phyloP scores from a whole-genome alignment of 2,113 vertebrate species.

The Saccopteryx leptura region DNA sequence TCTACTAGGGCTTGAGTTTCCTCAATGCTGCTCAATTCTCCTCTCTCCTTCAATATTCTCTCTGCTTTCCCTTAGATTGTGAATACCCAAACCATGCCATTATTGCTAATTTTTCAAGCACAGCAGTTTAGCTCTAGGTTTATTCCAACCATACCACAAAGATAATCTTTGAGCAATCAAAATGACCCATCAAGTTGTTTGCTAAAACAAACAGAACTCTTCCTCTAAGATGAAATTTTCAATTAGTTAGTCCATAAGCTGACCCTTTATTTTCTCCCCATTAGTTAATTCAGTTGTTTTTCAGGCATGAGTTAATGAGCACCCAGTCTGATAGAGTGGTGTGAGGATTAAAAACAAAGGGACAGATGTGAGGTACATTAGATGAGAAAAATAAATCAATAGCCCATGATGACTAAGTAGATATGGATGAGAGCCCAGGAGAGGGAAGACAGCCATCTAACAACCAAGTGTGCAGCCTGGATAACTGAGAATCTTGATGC shows the following conservation, averaged over 20 bases:
- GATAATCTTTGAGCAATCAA: slow-evolving; percentile 65
- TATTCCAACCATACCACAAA: slow-evolving; percentile 24
- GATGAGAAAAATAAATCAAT: slow-evolving; percentile 64
- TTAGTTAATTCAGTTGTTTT: slow-evolving; percentile 65
- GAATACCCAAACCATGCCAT: slow-evolving; percentile 14
- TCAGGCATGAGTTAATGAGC: slow-evolving; percentile 65
- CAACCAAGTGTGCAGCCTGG: background rate
- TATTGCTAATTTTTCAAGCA: slow-evolving; percentile 53
- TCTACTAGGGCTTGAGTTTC: slow-evolving; percentile 9
- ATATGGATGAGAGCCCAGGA: slow-evolving; percentile 1
- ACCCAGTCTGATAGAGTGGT: slow-evolving; percentile 37
- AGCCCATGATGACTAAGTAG: slow-evolving; percentile 46
- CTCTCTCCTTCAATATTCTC: background rate
- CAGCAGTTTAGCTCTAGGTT: background rate
- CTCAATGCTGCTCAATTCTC: background rate
- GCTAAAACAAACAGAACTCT: slow-evolving; percentile 67
- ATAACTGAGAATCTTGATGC: background rate
- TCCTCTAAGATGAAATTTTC: slow-evolving; percentile 50
- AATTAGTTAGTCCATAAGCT: slow-evolving; percentile 54
- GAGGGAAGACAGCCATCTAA: background rate
- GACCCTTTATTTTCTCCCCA: slow-evolving; percentile 59
- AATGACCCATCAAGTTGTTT: slow-evolving; percentile 50
- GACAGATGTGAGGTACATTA: slow-evolving; percentile 71
- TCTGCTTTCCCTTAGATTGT: background rate
- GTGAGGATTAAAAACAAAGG: slow-evolving; percentile 65